Percentiles rank a stretch among this genome's conserved stretches.
Conservation (phyloP, 2,797 vertebrate genomes). For the Bradypus variegatus region DNA sequence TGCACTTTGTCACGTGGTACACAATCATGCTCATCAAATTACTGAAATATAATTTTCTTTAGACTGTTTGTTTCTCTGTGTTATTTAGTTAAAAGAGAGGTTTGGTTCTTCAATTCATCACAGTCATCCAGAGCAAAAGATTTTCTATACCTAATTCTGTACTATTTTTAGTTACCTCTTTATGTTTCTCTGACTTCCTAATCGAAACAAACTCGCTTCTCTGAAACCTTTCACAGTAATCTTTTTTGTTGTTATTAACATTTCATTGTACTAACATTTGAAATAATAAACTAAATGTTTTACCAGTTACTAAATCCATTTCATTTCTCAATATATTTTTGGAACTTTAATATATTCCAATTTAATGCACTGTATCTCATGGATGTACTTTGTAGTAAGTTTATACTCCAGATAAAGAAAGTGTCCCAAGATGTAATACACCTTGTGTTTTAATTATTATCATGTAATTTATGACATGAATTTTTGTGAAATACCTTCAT, state of each 20-base stretch:
- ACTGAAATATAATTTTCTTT: not conserved
- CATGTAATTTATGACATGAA: not conserved
- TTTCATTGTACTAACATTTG: not conserved
- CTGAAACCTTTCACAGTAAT: not conserved
- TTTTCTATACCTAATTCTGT: not conserved
- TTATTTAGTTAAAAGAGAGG: not conserved
- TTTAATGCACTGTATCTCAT: not conserved
- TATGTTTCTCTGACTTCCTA: not conserved
- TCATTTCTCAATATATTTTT: not conserved
- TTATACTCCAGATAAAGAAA: not conserved
- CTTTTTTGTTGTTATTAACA: not conserved
- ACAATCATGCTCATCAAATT: not conserved
- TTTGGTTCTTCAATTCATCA: not conserved
- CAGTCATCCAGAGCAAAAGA: not conserved
- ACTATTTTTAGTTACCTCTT: not conserved
- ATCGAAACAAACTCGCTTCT: not conserved
- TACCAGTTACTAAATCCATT: not conserved
- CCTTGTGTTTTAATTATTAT: not conserved
- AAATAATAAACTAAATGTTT: not conserved
- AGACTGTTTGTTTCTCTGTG: not conserved
- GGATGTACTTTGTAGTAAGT: not conserved
- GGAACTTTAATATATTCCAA: not conserved
- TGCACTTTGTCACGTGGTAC: not conserved
- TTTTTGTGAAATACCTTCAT: not conserved
- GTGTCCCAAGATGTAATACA: not conserved